These are phyloP conservation scores for Luehdorfia chinensis DNA, from an alignment of 1,140 invertebrate genomes.

Conservation along the genomic window DNA sequence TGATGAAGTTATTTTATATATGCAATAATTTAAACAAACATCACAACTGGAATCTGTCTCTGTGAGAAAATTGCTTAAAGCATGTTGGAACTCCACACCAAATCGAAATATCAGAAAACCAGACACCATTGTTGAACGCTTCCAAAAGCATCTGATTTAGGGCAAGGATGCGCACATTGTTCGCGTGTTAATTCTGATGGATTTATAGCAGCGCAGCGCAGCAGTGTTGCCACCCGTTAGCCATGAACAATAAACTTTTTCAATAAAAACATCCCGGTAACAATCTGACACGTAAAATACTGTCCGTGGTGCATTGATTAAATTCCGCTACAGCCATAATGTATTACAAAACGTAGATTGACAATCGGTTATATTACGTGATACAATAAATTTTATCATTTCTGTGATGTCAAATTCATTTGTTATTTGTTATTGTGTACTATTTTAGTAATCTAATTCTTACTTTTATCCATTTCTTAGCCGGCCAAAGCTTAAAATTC, in stretches of 20 bases:
- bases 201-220: slow-evolving; percentile 32
- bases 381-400: no score
- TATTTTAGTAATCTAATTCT: no score
- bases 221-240: slow-evolving; percentile 27
- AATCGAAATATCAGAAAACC: slow-evolving; percentile 4
- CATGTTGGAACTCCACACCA: no score
- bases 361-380: slow-evolving; percentile 2
- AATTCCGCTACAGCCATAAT: slow-evolving; percentile 53
- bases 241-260: slow-evolving; percentile 20
- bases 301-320: slow-evolving; percentile 46
- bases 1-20: no score
- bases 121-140: not conserved
- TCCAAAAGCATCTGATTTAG: slow-evolving; percentile 31
- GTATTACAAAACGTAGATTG: slow-evolving; percentile 25
- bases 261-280: slow-evolving; percentile 17
- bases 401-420: no score
- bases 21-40: no score
- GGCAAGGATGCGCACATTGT: slow-evolving; percentile 30
- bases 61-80: no score
- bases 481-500: no score
- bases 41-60: no score
- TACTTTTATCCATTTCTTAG: no score
- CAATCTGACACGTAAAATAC: slow-evolving; percentile 35
- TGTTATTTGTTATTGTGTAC: no score
- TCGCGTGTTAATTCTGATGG: slow-evolving; percentile 37